phyloP scores from a whole-genome alignment of 2,113 vertebrate genomes.

The Xenopus borealis region DNA sequence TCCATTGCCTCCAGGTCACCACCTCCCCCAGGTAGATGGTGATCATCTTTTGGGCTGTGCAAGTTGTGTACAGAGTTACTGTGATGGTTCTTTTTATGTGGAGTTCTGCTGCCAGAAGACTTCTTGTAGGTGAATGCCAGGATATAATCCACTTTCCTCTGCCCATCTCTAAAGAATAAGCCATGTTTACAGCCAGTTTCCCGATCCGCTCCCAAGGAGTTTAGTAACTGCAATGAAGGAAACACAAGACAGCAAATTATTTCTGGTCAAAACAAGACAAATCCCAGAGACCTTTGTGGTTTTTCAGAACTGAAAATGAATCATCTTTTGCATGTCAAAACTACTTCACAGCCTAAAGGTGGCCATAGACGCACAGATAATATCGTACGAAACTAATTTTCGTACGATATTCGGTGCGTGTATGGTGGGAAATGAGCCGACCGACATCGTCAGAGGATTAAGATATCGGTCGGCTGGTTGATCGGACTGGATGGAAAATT shows the following conservation, averaged over 20 bases:
- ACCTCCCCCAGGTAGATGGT: constrained; percentile 60
- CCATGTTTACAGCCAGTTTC: constrained; percentile 65
- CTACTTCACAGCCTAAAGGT: too few relatives aligned
- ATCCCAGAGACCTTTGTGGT: neutral
- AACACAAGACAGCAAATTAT: neutral
- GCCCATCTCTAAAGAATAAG: constrained; percentile 83
- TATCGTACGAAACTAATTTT: too few relatives aligned
- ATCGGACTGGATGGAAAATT: too few relatives aligned
- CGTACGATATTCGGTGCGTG: too few relatives aligned
- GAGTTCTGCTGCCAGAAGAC: constrained; percentile 50
- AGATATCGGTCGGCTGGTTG: too few relatives aligned
- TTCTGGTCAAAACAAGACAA: neutral
- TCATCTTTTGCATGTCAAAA: too few relatives aligned
- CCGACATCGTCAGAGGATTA: too few relatives aligned
- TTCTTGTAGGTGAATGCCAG: constrained; percentile 86
- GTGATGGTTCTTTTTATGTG: constrained; percentile 57
- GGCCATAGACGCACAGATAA: too few relatives aligned
- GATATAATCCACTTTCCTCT: constrained; percentile 86
- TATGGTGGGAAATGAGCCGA: too few relatives aligned
- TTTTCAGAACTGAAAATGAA: too few relatives aligned
- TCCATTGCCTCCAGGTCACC: constrained; percentile 64
- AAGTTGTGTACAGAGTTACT: constrained; percentile 58
- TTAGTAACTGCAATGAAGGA: constrained; percentile 67
- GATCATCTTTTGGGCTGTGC: constrained; percentile 59
- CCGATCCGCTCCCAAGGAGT: constrained; percentile 66